Evolutionary conservation across 2,888 invertebrate species (phyloP).

Genomic region (Clusia tigrina): DNA sequence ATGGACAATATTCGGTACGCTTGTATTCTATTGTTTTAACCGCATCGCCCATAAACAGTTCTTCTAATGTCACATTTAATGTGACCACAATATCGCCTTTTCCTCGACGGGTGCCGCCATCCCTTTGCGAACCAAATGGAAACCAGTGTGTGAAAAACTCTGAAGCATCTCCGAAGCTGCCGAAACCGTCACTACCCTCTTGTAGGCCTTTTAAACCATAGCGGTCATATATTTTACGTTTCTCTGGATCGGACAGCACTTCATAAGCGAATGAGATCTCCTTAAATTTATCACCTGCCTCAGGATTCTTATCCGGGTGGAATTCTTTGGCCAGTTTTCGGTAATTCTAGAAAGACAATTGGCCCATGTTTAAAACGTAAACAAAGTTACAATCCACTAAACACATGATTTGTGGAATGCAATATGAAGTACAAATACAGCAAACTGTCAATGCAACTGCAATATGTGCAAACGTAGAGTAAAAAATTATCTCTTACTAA

Average conservation of each 20-base stretch:
- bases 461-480: too few relatives aligned
- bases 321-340: slow-evolving; percentile 91
- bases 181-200: slow-evolving; percentile 70
- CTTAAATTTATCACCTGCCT: slow-evolving; percentile 91
- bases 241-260: slow-evolving; percentile 87
- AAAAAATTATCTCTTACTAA: background rate
- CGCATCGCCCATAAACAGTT: slow-evolving; percentile 89
- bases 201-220: slow-evolving; percentile 88
- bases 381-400: slow-evolving; percentile 27
- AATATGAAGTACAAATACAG: too few relatives aligned
- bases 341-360: slow-evolving; percentile 74
- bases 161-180: slow-evolving; percentile 63
- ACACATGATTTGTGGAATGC: slow-evolving; percentile 28
- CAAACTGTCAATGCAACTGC: too few relatives aligned
- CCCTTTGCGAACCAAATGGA: slow-evolving; percentile 68
- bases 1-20: slow-evolving; percentile 52
- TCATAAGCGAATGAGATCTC: slow-evolving; percentile 97
- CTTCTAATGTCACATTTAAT: slow-evolving; percentile 86
- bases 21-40: slow-evolving; percentile 63
- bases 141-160: slow-evolving; percentile 77
- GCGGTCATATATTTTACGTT: slow-evolving; percentile 84
- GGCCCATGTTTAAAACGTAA: slow-evolving; percentile 25
- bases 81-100: slow-evolving; percentile 76
- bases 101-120: slow-evolving; percentile 66
- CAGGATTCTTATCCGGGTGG: slow-evolving; percentile 91